A percentile compares a stretch with the other conserved stretches of the same genome.
phyloP scores from a whole-genome alignment of 2,888 invertebrate species.

The Drosophila borborema region DNA sequence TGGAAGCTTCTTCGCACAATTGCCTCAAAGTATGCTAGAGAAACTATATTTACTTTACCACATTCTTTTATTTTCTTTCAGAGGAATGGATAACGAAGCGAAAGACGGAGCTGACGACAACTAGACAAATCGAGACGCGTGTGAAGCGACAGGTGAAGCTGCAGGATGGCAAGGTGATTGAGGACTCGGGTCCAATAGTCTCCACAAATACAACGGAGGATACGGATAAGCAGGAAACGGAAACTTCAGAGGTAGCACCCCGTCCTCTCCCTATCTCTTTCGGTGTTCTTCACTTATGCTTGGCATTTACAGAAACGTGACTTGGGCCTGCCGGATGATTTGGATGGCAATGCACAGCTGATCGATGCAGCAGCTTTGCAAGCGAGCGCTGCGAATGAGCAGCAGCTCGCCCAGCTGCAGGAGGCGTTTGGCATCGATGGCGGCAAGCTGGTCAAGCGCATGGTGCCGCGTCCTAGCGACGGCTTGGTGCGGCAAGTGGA shows the following conservation, averaged over 20 bases:
- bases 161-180: slow-evolving; percentile 95
- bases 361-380: slow-evolving; percentile 64
- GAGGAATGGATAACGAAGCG: slow-evolving; percentile 97
- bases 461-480: slow-evolving; percentile 88
- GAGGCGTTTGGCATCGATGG: slow-evolving; percentile 60
- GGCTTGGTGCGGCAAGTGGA: slow-evolving; percentile 93
- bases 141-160: slow-evolving; percentile 95
- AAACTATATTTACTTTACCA: too few species aligned
- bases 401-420: slow-evolving; percentile 63
- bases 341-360: slow-evolving; percentile 64
- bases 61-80: slow-evolving; percentile 85
- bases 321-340: slow-evolving; percentile 79
- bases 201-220: slow-evolving; percentile 96
- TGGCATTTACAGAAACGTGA: slow-evolving; percentile 77
- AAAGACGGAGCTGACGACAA: slow-evolving; percentile 95
- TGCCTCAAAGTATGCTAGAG: slow-evolving; percentile 27
- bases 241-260: slow-evolving; percentile 91
- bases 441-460: slow-evolving; percentile 81
- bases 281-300: background rate
- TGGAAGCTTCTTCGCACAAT: background rate
- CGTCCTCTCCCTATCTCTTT: too few species aligned
- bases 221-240: slow-evolving; percentile 94
- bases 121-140: slow-evolving; percentile 95
- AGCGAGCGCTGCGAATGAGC: slow-evolving; percentile 64
- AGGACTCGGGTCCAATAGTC: slow-evolving; percentile 95